Evolutionary conservation across 2,888 invertebrate genomes (phyloP), one percentile per base, ranked within the genome.

Genomic region (Corbicula japonica): DNA sequence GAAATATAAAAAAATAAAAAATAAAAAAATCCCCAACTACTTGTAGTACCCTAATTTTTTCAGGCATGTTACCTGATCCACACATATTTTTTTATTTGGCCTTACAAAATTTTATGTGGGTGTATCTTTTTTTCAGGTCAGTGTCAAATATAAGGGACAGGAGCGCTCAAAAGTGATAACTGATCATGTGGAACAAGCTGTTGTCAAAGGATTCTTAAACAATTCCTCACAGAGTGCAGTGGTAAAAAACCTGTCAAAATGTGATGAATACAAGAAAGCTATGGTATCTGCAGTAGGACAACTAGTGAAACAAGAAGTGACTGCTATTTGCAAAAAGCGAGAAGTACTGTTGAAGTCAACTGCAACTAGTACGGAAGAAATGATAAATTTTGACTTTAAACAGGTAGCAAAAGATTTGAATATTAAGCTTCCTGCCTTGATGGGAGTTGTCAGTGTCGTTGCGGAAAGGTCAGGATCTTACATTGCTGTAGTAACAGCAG

Each of bases 131-230:
- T 35, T 58, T n/a, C 35, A 58, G 58, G 58, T 58, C 3, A 35
- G 34, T 58, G 58, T 58, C 2, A 58, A 34, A 58, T 58, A 58
- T 18, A 34, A 58, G 18, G 34, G 34, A 35, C 3, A 58, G 4
- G 58, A 63, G 34, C 48, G 63, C 32, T 48, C 50, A 32, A 60
- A 26, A 35, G 50, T 70, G 23, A 34, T 70, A n/a, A 61, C 30
- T 18, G 70, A 70, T 23, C 23, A 61, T 35, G 18, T 28, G 18
- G 15, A 58, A 18, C 58, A 70, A 32, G 41, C 58, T 35, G 60
- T 41, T 8, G 12, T 70, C 21, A 60, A 60, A 30, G 30, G 34
- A 35, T 15, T 70, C 12, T 35, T 70, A 15, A 60, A 50, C 21
- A 34, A 35, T 21, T 46, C 48, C 23, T 26, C 28, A 26, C 28